These are phyloP conservation scores for Turnix velox DNA, from an alignment of 2,113 vertebrate species.

Conservation along the genomic window DNA sequence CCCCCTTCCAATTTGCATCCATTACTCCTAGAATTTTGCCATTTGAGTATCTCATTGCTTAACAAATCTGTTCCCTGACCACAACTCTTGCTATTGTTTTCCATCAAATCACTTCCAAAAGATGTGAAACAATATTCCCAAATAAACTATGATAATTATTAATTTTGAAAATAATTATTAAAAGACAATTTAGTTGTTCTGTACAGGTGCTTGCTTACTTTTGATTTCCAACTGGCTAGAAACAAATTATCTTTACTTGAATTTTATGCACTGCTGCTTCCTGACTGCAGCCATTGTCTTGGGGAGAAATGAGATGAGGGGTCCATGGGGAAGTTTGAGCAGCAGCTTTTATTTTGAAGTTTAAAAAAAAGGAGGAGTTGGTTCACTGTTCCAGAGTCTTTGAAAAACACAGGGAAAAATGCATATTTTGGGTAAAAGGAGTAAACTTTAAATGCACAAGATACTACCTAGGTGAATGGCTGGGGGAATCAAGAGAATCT, in stretches of 20 bases:
- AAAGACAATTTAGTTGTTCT: not conserved
- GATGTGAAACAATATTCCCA: not conserved
- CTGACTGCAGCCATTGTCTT: not conserved
- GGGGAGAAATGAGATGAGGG: not conserved
- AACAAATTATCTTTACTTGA: not conserved
- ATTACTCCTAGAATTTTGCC: too few relatives aligned
- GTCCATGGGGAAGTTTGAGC: not conserved
- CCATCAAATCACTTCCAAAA: slow-evolving; percentile 21
- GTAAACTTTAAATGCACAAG: not conserved
- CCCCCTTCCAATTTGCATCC: too few relatives aligned
- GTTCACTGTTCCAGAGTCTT: not conserved
- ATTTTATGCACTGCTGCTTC: not conserved
- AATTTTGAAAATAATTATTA: not conserved
- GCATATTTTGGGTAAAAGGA: not conserved
- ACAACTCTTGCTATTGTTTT: not conserved
- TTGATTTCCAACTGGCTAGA: not conserved
- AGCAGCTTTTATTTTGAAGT: not conserved
- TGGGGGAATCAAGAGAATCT: not conserved
- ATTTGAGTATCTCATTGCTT: not conserved
- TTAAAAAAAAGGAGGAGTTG: not conserved
- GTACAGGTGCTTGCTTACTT: not conserved
- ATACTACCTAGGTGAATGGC: slow-evolving; percentile 8
- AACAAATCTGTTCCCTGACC: not conserved
- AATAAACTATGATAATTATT: not conserved
- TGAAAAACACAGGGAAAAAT: not conserved